Evolutionary conservation across 2,797 vertebrate species (phyloP).

Genomic region (Sebastes oblongus): DNA sequence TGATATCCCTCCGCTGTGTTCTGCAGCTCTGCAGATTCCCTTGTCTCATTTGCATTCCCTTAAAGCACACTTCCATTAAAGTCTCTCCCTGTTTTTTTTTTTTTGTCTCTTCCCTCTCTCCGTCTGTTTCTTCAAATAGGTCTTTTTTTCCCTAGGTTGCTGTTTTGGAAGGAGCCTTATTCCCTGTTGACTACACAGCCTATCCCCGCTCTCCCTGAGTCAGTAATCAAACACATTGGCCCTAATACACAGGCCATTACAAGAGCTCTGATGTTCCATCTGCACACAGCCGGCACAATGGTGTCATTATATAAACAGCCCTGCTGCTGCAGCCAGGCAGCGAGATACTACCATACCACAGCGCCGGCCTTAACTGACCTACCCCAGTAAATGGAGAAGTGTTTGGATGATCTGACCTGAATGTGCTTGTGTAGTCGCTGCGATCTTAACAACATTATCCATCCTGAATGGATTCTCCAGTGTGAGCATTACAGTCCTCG

Average conservation of each 20-base stretch:
- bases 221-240: conserved; percentile 85
- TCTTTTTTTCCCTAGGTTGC: conserved; percentile 60
- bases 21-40: conserved; percentile 79
- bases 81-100: conserved; percentile 57
- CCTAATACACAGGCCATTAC: conserved; percentile 84
- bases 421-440: conserved; percentile 57
- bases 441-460: conserved; percentile 64
- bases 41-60: conserved; percentile 82
- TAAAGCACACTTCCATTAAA: conserved; percentile 81
- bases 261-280: conserved; percentile 82
- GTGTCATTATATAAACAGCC: conserved; percentile 82
- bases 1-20: conserved; percentile 77
- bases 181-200: conserved; percentile 77
- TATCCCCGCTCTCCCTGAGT: conserved; percentile 75
- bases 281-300: conserved; percentile 80
- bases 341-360: conserved; percentile 65
- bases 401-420: conserved; percentile 72
- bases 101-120: conserved; percentile 61
- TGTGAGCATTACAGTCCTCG: conserved; percentile 55
- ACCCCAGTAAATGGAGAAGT: conserved; percentile 69
- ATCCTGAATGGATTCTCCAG: conserved; percentile 46
- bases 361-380: conserved; percentile 71
- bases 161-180: conserved; percentile 74
- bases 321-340: conserved; percentile 64
- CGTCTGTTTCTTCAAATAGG: conserved; percentile 76